phyloP scores from a whole-genome alignment of 2,797 vertebrate species.

The Sebastes dallii region DNA sequence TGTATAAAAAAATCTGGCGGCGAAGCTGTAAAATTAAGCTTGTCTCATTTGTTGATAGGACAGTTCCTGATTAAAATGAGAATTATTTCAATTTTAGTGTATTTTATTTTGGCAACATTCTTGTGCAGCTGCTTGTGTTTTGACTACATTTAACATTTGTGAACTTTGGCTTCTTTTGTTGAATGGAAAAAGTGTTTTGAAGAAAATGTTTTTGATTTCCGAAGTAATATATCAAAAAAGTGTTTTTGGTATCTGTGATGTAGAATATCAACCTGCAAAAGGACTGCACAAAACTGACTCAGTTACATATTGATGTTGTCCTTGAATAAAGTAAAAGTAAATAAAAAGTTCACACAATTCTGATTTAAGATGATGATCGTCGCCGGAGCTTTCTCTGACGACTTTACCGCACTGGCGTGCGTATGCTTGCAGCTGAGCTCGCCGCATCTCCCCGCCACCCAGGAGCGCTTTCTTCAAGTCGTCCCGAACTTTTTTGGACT shows the following conservation, averaged over 20 bases:
- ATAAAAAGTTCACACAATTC: neutral
- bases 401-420: neutral
- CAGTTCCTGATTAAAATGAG: neutral
- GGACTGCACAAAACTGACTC: neutral
- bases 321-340: neutral
- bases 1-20: neutral
- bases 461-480: neutral
- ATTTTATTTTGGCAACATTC: neutral
- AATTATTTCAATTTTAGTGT: neutral
- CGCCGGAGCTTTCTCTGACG: no score
- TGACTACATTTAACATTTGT: neutral
- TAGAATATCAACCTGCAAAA: neutral
- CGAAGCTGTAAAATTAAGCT: neutral
- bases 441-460: neutral
- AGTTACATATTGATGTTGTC: neutral
- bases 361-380: neutral
- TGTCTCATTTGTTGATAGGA: neutral
- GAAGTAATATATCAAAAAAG: neutral
- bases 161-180: neutral
- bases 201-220: neutral
- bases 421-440: neutral
- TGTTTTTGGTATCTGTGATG: neutral
- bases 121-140: neutral
- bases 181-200: neutral
- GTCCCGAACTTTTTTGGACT: neutral